phyloP scores from a whole-genome alignment of 2,888 invertebrate species.

The Spilarctia lutea region DNA sequence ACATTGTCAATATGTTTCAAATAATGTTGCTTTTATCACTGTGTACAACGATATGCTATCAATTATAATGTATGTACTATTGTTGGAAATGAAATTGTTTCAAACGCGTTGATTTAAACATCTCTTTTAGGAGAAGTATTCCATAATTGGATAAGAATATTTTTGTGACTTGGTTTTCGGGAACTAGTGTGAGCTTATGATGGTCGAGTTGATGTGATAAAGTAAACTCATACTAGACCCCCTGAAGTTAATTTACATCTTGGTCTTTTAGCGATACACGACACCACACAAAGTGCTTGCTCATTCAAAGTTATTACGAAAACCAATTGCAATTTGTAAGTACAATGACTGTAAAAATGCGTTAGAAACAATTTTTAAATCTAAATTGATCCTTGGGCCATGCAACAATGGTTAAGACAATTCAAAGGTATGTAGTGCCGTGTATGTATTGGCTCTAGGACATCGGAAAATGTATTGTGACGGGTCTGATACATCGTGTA shows the following conservation, averaged over 20 bases:
- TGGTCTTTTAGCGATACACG: not conserved
- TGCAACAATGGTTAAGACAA: not conserved
- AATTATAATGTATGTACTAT: constrained; percentile 7
- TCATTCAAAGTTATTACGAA: not conserved
- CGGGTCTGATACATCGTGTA: not conserved
- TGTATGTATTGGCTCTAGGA: not conserved
- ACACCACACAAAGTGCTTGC: not conserved
- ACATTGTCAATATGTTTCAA: constrained; percentile 6
- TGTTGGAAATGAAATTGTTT: not conserved
- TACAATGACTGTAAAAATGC: not conserved
- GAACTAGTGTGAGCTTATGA: too few relatives aligned
- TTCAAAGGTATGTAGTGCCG: not conserved
- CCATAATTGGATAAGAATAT: not conserved
- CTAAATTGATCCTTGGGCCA: not conserved
- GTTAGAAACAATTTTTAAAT: not conserved
- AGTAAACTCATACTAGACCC: not conserved
- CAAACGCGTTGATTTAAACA: not conserved
- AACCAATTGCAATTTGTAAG: not conserved
- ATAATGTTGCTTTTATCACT: not conserved
- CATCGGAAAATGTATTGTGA: not conserved
- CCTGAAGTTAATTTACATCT: not conserved
- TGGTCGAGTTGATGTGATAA: too few relatives aligned
- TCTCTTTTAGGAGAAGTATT: not conserved
- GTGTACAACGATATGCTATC: not conserved
- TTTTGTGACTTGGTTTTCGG: not conserved